Base-by-base conservation (phyloP, 2,113 vertebrate species). In the Percina caprodes region DNA sequence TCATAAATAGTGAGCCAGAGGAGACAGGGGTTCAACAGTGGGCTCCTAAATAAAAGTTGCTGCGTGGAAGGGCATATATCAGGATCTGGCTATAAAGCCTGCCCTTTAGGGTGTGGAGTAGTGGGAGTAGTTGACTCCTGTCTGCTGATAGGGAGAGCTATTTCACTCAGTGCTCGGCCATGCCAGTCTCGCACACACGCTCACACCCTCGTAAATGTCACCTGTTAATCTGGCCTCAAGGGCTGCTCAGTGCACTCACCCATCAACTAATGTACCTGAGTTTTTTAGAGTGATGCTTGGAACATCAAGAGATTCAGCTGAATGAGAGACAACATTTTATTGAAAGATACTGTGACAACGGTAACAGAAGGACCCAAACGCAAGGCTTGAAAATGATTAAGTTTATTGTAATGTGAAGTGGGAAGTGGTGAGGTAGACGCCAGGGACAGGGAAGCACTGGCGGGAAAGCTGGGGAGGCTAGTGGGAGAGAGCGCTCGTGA, bases 61-160 rank as follows among this genome's bases (percentile, higher is more conserved):
- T 68, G 68, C 45, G 69, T 91, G 88, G 77, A 68, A 87, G 74
- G 76, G 83, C 91, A 91, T 95, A 95, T 93, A 94, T 95, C 93
- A 93, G 83, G 77, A 87, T 84, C 81, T 86, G 84, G 92, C 93
- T 86, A 92, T 94, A 94, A 94, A 94, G 93, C 77, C 80, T 94
- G 93, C 92, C 94, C 93, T 95, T 95, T 94, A 92, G 92, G 92
- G 87, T 89, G 85, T 84, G 77, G 91, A 92, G 88, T 89, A 92
- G 84, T 91, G 89, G 85, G 93, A 94, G 94, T 91, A 94, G 91
- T 94, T 94, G 94, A 95, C 93, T 95, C 87, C 93, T 95, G 93
- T 94, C 94, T 90, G 89, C 87, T 94, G 94, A 94, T 93, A 91
- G 91, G 72, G 63, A 81, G 73, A 86, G 60, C 72, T 94, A 94